These are phyloP conservation scores for Urocynchramus pylzowi DNA, from an alignment of 2,113 vertebrate species.

Conservation along the genomic window DNA sequence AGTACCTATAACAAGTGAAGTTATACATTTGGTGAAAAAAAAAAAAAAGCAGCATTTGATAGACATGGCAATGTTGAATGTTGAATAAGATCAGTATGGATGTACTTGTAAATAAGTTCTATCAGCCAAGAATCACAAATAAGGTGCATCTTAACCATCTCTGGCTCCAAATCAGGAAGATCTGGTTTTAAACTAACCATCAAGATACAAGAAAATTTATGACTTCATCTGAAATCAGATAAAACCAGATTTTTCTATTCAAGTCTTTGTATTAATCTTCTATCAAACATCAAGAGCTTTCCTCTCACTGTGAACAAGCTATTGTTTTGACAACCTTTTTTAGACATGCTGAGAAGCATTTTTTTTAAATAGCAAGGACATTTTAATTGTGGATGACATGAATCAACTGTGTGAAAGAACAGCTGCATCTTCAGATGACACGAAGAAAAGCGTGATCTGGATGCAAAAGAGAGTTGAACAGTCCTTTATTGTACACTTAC, in stretches of 20 bases:
- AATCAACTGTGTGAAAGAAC: slow-evolving; percentile 70
- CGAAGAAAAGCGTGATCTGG: slow-evolving; percentile 43
- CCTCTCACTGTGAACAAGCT: not conserved
- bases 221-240: not conserved
- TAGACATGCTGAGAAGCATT: slow-evolving; percentile 59
- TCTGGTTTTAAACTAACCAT: not conserved
- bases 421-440: slow-evolving; percentile 73
- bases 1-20: not conserved
- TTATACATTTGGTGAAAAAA: not conserved
- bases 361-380: slow-evolving; percentile 69
- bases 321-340: slow-evolving; percentile 57
- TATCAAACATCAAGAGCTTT: slow-evolving; percentile 17
- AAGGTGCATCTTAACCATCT: not conserved
- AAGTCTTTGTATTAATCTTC: not conserved
- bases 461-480: slow-evolving; percentile 37
- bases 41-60: not conserved
- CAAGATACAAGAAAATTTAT: not conserved
- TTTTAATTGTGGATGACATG: slow-evolving; percentile 73
- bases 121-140: not conserved
- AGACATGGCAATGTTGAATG: not conserved
- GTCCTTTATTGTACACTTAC: not conserved
- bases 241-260: not conserved
- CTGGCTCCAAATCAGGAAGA: not conserved
- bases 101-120: not conserved
- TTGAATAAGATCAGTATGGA: not conserved